Conservation (phyloP, 2,888 invertebrate species). For the Agriopis marginaria region DNA sequence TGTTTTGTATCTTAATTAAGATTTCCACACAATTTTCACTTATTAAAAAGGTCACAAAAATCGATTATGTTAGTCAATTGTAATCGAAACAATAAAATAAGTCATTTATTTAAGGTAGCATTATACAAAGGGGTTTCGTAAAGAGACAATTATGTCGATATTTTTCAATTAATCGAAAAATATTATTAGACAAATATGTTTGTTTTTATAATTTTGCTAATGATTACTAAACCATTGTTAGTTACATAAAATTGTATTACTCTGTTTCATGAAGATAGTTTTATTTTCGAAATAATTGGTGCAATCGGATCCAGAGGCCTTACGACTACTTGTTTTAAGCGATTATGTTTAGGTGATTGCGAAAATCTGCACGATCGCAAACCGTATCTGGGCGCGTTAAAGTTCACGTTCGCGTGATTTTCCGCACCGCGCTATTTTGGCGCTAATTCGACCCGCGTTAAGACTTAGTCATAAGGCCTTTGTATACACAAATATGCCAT, state of each 20-base stretch:
- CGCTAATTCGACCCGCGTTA: too few relatives aligned
- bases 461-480: too few relatives aligned
- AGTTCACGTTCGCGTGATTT: too few relatives aligned
- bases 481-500: constrained; percentile 66
- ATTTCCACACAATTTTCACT: too few relatives aligned
- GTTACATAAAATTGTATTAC: not conserved
- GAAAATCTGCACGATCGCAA: too few relatives aligned
- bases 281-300: constrained; percentile 25
- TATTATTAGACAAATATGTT: not conserved
- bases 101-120: not conserved
- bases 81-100: not conserved
- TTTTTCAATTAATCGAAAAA: not conserved
- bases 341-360: too few relatives aligned
- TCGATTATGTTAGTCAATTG: not conserved
- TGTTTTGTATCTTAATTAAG: not conserved
- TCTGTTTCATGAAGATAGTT: constrained; percentile 8
- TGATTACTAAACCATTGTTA: not conserved
- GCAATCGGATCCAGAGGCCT: constrained; percentile 32
- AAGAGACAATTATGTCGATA: not conserved
- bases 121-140: not conserved
- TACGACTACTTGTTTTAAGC: too few relatives aligned
- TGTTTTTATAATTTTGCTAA: not conserved
- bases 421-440: too few relatives aligned
- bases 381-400: too few relatives aligned
- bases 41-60: not conserved